Conservation (phyloP, 2,888 invertebrate genomes). For the Oscheius sp. region DNA sequence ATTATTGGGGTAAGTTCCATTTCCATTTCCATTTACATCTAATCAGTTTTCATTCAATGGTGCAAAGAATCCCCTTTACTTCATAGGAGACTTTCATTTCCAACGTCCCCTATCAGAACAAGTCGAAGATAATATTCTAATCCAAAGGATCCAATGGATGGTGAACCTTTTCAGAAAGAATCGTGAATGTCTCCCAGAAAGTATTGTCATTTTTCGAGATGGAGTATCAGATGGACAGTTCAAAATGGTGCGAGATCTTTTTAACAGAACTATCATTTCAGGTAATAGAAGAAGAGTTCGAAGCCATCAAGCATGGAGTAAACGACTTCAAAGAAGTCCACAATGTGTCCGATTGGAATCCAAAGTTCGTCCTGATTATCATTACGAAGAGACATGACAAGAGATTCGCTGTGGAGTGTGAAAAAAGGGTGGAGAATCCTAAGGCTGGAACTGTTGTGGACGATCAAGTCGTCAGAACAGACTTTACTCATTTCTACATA, state of each 20-base stretch:
- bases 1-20: slow-evolving; percentile 39
- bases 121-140: slow-evolving; percentile 33
- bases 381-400: slow-evolving; percentile 59
- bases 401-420: slow-evolving; percentile 36
- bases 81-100: slow-evolving; percentile 52
- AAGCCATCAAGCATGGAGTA: slow-evolving; percentile 33
- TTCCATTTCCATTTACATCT: background rate
- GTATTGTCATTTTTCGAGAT: slow-evolving; percentile 43
- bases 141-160: slow-evolving; percentile 36
- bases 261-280: background rate
- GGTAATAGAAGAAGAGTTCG: slow-evolving; percentile 35
- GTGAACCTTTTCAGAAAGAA: slow-evolving; percentile 27
- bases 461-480: slow-evolving; percentile 38
- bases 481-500: slow-evolving; percentile 54
- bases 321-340: slow-evolving; percentile 7
- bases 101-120: slow-evolving; percentile 39
- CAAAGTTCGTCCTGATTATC: slow-evolving; percentile 52
- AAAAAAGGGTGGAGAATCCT: slow-evolving; percentile 35
- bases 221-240: slow-evolving; percentile 53
- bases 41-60: slow-evolving; percentile 20
- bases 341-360: slow-evolving; percentile 31
- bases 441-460: slow-evolving; percentile 52
- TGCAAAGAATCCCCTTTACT: background rate
- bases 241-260: slow-evolving; percentile 30
- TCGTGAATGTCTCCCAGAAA: slow-evolving; percentile 31